These are phyloP conservation scores for Chionoecetes opilio DNA, from an alignment of 1,140 invertebrate genomes.

Conservation along the genomic window DNA sequence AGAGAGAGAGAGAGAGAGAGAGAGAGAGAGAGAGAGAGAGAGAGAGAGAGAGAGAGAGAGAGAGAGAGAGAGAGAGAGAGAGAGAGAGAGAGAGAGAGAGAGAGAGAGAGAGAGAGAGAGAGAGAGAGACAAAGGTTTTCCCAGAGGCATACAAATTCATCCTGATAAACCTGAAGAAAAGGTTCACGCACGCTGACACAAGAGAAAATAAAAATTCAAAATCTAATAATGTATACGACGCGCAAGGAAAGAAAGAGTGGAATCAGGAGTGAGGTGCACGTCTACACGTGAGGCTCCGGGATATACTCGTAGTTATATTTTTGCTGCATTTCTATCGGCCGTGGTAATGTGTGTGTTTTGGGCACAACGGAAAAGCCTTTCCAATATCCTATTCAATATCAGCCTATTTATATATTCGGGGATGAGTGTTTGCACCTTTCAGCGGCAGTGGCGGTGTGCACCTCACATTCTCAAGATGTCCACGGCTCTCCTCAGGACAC, in stretches of 20 bases:
- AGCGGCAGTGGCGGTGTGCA: neutral
- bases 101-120: neutral
- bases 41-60: neutral
- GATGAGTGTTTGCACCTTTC: neutral
- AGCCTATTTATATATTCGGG: neutral
- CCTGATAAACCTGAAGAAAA: neutral
- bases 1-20: no score
- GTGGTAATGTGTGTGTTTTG: neutral
- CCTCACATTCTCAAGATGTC: neutral
- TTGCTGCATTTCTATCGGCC: neutral
- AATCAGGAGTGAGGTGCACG: no score
- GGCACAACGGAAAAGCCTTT: neutral
- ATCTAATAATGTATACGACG: neutral
- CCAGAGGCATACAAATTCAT: no score
- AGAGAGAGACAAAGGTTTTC: neutral
- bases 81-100: neutral
- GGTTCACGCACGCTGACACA: neutral
- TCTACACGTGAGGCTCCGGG: neutral
- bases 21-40: no score
- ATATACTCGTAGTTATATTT: neutral
- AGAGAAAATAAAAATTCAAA: neutral
- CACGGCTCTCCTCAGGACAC: neutral
- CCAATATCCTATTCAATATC: no score
- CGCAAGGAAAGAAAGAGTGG: neutral
- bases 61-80: neutral